These are phyloP conservation scores for Pelodiscus sinensis DNA, from an alignment of 2,113 vertebrate genomes.

Conservation along the genomic window DNA sequence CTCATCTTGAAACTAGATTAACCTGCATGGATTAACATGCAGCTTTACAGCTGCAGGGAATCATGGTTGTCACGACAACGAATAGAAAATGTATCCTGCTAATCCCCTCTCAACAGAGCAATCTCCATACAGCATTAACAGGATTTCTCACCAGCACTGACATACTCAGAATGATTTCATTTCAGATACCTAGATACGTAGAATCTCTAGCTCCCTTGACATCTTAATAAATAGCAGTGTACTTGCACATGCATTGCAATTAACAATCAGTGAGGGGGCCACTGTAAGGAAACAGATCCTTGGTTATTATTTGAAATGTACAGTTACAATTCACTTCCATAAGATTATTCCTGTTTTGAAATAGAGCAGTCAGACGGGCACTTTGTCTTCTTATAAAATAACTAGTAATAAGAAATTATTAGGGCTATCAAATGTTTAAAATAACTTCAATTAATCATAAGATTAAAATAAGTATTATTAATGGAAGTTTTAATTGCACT, in stretches of 20 bases:
- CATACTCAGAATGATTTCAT: not conserved
- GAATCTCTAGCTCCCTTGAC: not conserved
- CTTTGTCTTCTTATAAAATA: not conserved
- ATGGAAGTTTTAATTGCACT: no score
- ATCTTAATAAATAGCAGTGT: not conserved
- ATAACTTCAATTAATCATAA: no score
- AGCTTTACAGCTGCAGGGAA: not conserved
- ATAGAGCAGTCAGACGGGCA: not conserved
- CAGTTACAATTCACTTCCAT: not conserved
- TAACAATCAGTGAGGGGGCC: not conserved
- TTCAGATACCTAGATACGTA: not conserved
- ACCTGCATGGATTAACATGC: slow-evolving; percentile 29
- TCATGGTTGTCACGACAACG: slow-evolving; percentile 49
- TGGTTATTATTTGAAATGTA: not conserved
- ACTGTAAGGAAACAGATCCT: not conserved
- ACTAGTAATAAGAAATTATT: not conserved
- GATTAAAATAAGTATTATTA: no score
- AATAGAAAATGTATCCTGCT: slow-evolving; percentile 46
- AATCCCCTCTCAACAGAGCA: not conserved
- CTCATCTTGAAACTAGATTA: slow-evolving; percentile 62
- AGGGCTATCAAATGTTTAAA: no score
- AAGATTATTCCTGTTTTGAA: not conserved
- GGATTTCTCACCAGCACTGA: not conserved
- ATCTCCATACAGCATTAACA: not conserved
- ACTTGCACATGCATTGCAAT: not conserved